These are phyloP conservation scores for Parambassis ranga DNA, from an alignment of 2,797 vertebrate genomes.

Conservation along the genomic window DNA sequence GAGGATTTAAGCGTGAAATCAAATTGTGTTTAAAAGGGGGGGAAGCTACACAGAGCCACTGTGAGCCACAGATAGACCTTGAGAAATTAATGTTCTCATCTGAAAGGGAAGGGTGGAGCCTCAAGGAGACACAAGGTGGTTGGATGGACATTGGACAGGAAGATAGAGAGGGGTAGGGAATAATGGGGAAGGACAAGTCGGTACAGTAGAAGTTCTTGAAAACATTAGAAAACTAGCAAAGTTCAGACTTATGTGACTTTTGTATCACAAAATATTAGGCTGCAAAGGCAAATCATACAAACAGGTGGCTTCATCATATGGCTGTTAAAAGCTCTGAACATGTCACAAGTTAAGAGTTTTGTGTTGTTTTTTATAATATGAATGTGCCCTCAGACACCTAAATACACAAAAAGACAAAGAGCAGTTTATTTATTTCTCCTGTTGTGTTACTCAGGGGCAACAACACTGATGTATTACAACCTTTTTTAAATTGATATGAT, in stretches of 20 bases:
- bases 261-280: too few species aligned
- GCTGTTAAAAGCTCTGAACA: conserved; percentile 2
- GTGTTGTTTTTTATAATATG: background rate
- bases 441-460: too few species aligned
- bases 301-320: too few species aligned
- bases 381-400: background rate
- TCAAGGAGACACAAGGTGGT: conserved; percentile 23
- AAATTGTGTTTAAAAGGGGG: conserved; percentile 62
- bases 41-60: conserved; percentile 30
- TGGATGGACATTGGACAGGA: background rate
- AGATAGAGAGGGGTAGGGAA: background rate
- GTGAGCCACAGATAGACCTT: conserved; percentile 47
- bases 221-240: background rate
- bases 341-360: background rate
- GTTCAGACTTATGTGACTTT: too few species aligned
- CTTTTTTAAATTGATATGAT: background rate
- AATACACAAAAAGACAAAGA: too few species aligned
- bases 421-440: too few species aligned
- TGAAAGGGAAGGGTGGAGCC: conserved; percentile 20
- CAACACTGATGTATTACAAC: too few species aligned
- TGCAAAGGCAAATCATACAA: too few species aligned
- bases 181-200: too few species aligned
- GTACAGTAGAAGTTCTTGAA: background rate
- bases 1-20: conserved; percentile 63
- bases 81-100: conserved; percentile 49